Conservation (phyloP, 1,140 invertebrate species). For the Araneus ventricosus region DNA sequence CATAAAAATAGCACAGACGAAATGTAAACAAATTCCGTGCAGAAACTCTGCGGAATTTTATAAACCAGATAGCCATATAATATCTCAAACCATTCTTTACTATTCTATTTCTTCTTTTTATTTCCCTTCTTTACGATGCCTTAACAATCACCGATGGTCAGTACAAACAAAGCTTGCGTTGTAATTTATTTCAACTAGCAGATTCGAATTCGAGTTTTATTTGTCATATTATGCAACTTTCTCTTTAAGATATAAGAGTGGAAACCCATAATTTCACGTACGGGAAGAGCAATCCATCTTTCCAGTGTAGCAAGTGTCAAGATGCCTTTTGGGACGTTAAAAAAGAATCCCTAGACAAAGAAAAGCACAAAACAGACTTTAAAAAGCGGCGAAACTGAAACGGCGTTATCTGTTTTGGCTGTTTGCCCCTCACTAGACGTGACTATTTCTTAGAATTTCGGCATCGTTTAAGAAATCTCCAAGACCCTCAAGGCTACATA, state of each 20-base stretch:
- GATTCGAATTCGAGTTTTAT: conserved; percentile 23
- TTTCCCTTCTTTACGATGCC: not conserved
- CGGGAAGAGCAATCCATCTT: conserved; percentile 43
- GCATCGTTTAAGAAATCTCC: conserved; percentile 45
- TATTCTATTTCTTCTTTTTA: not conserved
- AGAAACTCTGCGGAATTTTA: not conserved
- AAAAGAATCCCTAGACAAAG: conserved; percentile 23
- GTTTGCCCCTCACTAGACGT: not conserved
- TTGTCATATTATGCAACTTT: conserved; percentile 29
- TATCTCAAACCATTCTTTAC: not conserved
- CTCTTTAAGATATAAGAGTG: not conserved
- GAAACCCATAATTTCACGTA: conserved; percentile 41
- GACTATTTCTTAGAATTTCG: conserved; percentile 9
- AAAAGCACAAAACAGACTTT: not conserved
- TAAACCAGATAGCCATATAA: not conserved
- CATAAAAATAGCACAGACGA: no score
- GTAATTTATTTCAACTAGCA: conserved; percentile 34
- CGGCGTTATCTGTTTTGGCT: conserved; percentile 45
- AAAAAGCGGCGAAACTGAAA: conserved; percentile 29
- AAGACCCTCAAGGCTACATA: conserved; percentile 35
- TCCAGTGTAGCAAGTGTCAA: conserved; percentile 19
- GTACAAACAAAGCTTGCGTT: not conserved
- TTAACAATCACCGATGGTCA: conserved; percentile 11
- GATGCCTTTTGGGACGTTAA: not conserved
- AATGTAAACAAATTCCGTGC: not conserved